A percentile compares a stretch with the other conserved stretches of the same genome.
phyloP scores from a whole-genome alignment of 1,140 invertebrate genomes.

The Drosophila baimaii region DNA sequence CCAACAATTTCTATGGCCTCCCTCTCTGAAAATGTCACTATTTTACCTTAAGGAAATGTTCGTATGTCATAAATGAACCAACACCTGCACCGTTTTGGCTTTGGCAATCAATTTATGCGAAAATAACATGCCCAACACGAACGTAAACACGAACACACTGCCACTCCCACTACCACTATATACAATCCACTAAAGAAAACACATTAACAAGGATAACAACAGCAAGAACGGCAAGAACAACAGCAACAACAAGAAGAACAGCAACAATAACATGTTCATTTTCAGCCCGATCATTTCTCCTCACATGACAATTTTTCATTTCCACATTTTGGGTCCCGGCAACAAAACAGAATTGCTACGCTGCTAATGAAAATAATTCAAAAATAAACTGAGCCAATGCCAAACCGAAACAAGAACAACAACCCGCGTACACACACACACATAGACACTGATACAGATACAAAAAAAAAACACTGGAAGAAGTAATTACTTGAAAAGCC shows the following conservation, averaged over 20 bases:
- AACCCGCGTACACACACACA: constrained; percentile 46
- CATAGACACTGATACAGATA: constrained; percentile 15
- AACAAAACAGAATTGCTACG: constrained; percentile 35
- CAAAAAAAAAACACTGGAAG: constrained; percentile 17
- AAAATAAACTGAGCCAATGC: constrained; percentile 63
- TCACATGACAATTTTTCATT: constrained; percentile 49
- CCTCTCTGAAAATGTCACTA: background rate
- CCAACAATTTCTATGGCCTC: background rate
- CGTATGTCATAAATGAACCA: constrained; percentile 34
- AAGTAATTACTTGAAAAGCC: background rate
- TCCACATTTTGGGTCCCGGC: constrained; percentile 38
- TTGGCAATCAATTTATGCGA: constrained; percentile 77
- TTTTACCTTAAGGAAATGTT: constrained; percentile 40
- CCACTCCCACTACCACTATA: constrained; percentile 11
- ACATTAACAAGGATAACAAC: constrained; percentile 38
- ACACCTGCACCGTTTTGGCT: constrained; percentile 70
- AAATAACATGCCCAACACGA: constrained; percentile 63
- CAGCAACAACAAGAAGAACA: constrained; percentile 16
- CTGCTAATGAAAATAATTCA: constrained; percentile 54
- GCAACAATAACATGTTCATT: constrained; percentile 39
- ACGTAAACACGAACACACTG: constrained; percentile 42
- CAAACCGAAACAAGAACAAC: constrained; percentile 64
- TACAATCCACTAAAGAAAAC: constrained; percentile 33
- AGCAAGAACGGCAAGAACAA: constrained; percentile 24
- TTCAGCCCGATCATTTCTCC: constrained; percentile 36